phyloP scores from a whole-genome alignment of 1,140 invertebrate species.

The Paraescarpia echinospica region DNA sequence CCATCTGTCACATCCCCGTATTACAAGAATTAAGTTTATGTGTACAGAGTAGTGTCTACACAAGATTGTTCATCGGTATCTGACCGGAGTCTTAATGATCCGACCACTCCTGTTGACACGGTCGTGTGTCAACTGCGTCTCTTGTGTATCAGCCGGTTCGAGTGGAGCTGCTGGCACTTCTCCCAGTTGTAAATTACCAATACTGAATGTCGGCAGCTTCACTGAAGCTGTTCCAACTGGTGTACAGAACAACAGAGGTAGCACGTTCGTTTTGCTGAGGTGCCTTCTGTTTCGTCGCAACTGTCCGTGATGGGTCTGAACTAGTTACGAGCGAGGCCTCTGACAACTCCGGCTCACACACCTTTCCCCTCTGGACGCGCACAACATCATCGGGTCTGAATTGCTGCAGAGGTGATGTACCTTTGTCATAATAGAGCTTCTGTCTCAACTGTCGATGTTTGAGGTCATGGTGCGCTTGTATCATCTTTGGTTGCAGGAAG shows the following conservation, averaged over 20 bases:
- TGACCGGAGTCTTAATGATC: constrained; percentile 27
- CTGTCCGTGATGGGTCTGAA: neutral
- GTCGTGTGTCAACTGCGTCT: constrained; percentile 10
- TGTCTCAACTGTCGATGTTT: constrained; percentile 2
- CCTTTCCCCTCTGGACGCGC: constrained; percentile 12
- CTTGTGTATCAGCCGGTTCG: constrained; percentile 18
- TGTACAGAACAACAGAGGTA: neutral
- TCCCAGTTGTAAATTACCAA: neutral
- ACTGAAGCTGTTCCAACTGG: neutral
- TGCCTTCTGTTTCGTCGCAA: constrained; percentile 18
- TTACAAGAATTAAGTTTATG: too few relatives aligned
- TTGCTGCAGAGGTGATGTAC: constrained; percentile 7
- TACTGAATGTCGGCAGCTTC: neutral
- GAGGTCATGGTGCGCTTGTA: neutral
- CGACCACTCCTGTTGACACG: constrained; percentile 10
- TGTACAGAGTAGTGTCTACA: too few relatives aligned
- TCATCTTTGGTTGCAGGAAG: constrained; percentile 17
- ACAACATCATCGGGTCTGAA: constrained; percentile 10
- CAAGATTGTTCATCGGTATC: constrained; percentile 30
- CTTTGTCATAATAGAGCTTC: constrained; percentile 16
- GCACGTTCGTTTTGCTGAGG: neutral
- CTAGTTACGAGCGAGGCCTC: constrained; percentile 10
- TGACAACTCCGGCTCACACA: constrained; percentile 15
- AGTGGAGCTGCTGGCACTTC: constrained; percentile 13
- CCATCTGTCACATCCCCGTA: too few relatives aligned